Base-by-base conservation (phyloP, 2,113 vertebrate species). In the Pteropus alecto region DNA sequence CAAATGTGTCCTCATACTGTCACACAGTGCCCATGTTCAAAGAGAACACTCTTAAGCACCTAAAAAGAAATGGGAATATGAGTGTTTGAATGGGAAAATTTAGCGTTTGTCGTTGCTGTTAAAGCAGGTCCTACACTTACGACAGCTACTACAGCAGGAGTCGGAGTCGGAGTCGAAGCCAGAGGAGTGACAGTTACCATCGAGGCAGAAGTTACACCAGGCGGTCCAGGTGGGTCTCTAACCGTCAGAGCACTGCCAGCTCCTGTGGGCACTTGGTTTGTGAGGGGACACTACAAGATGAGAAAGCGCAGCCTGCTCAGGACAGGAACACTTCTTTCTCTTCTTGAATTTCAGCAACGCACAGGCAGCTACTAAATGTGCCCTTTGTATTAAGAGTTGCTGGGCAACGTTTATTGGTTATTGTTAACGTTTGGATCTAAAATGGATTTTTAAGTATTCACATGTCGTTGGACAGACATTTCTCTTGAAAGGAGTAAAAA, bases 81-180 rank as follows among this genome's bases (percentile, higher is more conserved):
- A n/a, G 14, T 24, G 6, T 82, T 33, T 22, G 51, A 71, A 0
- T 7, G 38, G 4, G 74, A 63, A 86, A 54, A 58, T 68, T 78
- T 24, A 71, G 0, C 48, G 13, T 19, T 5, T 54, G 70, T 63
- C 46, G 41, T 90, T 43, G 14, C 90, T 90, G 87, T 97, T 95
- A 30, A 95, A 99, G 98, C 97, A 99, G 99, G 98, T 99, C 99
- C 1, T 98, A 99, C 95, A 99, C 99, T 0, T 99, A 99, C 0
- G 99, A 99, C 78, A 99, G 99, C 95, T 99, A 99, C 97, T 99
- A 99, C 46, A 99, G 99, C 97, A 98, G 99, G 48, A 99, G 99
- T 56, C 97, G 98, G 14, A 99, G 99, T 54, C 98, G 99, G 6
- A 99, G 98, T 3, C 73, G 98, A 28, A 98, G 99, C 95, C 98